These are phyloP conservation scores for Machaerirhynchus nigripectus DNA, from an alignment of 2,113 vertebrate genomes.

Conservation along the genomic window DNA sequence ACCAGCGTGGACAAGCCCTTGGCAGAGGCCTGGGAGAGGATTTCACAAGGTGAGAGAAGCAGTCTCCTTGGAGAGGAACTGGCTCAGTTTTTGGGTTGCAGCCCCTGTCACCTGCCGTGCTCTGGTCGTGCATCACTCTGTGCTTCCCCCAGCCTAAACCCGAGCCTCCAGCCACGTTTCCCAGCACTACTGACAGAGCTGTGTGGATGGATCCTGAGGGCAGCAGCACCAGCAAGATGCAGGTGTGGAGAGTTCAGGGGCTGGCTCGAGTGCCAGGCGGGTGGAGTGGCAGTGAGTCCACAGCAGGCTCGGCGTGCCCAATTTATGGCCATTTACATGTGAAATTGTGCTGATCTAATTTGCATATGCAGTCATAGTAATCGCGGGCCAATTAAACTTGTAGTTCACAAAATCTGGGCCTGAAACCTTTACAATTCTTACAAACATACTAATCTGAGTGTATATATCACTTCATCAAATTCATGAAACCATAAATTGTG, in stretches of 20 bases:
- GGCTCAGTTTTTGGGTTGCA: not conserved
- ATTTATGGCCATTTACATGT: conserved; percentile 44
- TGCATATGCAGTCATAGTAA: conserved; percentile 48
- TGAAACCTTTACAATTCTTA: conserved; percentile 54
- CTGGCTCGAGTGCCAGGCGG: accelerated
- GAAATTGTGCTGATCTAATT: conserved; percentile 42
- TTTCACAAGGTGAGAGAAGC: not conserved
- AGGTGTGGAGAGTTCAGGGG: not conserved
- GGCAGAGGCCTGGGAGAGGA: not conserved
- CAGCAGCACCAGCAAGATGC: not conserved
- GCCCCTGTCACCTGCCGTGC: accelerated
- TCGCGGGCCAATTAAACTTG: conserved; percentile 51
- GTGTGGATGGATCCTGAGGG: not conserved
- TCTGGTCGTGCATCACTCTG: accelerated
- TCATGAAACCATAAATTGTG: conserved; percentile 63
- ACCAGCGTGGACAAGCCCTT: accelerated
- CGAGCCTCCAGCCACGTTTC: not conserved
- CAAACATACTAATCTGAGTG: conserved; percentile 44
- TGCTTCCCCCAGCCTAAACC: accelerated
- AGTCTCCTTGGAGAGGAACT: not conserved
- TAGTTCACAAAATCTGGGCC: conserved; percentile 45
- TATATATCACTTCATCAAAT: conserved; percentile 66
- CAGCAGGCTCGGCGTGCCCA: not conserved
- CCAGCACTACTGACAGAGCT: accelerated
- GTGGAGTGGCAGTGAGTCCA: not conserved